phyloP scores from a whole-genome alignment of 1,140 invertebrate genomes.

The Aphis craccivora region DNA sequence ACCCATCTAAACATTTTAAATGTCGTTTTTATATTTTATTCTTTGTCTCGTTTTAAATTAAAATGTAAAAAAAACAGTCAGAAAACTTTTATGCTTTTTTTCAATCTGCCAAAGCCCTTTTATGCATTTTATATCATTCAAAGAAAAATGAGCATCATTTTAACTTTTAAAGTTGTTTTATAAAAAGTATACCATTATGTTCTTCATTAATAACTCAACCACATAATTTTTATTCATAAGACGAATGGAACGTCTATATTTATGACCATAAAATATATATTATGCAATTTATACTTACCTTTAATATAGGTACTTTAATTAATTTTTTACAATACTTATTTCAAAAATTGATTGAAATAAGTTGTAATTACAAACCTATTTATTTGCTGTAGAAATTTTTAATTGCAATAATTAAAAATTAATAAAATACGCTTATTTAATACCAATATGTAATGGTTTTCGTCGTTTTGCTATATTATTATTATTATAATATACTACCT shows the following conservation, averaged over 20 bases:
- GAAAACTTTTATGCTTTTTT: slow-evolving; percentile 13
- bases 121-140: slow-evolving; percentile 46
- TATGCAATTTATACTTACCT: slow-evolving; percentile 15
- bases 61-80: background rate
- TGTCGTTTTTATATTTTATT: background rate
- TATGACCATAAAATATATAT: slow-evolving; percentile 19
- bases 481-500: too few species aligned
- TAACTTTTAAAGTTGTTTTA: slow-evolving; percentile 44
- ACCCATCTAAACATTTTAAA: background rate
- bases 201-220: slow-evolving; percentile 30
- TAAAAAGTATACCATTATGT: slow-evolving; percentile 17
- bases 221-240: background rate
- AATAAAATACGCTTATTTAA: too few species aligned
- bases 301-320: background rate
- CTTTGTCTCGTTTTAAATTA: slow-evolving; percentile 28
- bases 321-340: background rate
- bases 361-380: background rate
- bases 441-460: too few species aligned
- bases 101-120: slow-evolving; percentile 26
- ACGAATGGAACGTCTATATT: background rate
- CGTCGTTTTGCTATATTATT: too few species aligned
- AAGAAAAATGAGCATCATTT: slow-evolving; percentile 12
- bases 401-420: too few species aligned
- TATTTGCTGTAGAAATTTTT: background rate
- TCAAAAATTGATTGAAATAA: background rate